Evolutionary conservation across 1,140 invertebrate genomes (phyloP), one percentile per base, ranked within the genome.

Genomic region (Ceratina australensis): DNA sequence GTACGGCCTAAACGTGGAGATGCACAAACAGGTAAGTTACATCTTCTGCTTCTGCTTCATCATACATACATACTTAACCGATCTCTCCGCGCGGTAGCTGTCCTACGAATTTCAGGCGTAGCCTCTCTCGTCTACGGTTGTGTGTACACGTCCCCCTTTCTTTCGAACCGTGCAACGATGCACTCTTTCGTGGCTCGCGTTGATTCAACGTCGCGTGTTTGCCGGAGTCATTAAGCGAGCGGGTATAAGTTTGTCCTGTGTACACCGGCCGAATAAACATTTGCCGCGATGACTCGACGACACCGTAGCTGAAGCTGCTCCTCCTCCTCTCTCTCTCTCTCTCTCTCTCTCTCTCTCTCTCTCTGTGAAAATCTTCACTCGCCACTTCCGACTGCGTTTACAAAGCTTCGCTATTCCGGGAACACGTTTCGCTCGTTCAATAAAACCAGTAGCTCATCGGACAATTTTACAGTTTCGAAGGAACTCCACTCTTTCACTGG

Each of bases 1-100:
- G 16, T 99, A 99, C 93, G 98, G 98, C 79, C 94, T 99, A 87
- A 99, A 99, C 93, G 97, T 99, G 86, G 99, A 99, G 95, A 98
- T 99, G 97, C 98, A 99, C 93, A 99, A 99, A 95, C 99, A 99
- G 96, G 97, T 98, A 94, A 95, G 95, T 79, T 24, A 22, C 28
- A 57, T 0, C 10, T 0, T 13, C 5, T 33, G 2, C 12, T 67
- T 54, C n/a, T n/a, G n/a, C n/a, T n/a, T n/a, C n/a, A n/a, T 59
- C 12, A 2, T 24, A 24, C 20, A 7, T 64, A n/a, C 20, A 22
- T n/a, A 20, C n/a, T 28, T 15, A 54, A 16, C n/a, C 16, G 12
- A 5, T 54, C n/a, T 54, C 52, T 54, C 13, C 52, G 52, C n/a
- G n/a, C 52, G 16, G n/a, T n/a, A 54, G 33, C 33, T 42, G 33